Evolutionary conservation across 2,113 vertebrate genomes (phyloP), one percentile per base, ranked within the genome.

Genomic region (Erythrocercus mccallii): DNA sequence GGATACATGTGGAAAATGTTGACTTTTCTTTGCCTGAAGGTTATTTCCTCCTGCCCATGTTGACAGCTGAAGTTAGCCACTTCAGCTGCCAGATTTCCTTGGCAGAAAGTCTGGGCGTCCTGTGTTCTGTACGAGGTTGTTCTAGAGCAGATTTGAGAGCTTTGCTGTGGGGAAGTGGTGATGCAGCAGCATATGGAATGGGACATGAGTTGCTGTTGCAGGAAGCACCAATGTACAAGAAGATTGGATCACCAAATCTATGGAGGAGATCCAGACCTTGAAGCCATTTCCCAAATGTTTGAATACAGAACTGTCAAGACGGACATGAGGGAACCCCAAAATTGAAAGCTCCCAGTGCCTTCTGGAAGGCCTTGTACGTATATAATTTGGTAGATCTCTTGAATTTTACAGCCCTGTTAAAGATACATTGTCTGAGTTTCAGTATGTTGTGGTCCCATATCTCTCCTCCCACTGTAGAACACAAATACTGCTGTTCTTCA

Each of bases 1-100:
- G 53, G 61, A 95, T 92, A 35, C 27, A 58, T 68, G 37, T 62
- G 50, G 56, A 79, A 90, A 60, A 79, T 60, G 37, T 79, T 91
- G 86, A 68, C 40, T 91, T 93, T 79, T 82, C 92, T 90, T 93
- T 88, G 66, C 81, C 53, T 90, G 27, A 11, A 28, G 90, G 70
- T 96, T 91, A 64, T 90, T 95, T 84, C 31, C 12, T 90, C 20
- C 58, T 93, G 78, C 54, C 78, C 23, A 4, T 90, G 50, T 57
- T 88, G 77, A 60, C 70, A 79, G 65, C 65, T 95, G 81, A 94
- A 91, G 61, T 87, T 76, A 71, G 68, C 53, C 10, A 4, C 62
- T 90, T 88, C 61, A 60, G 0, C 28, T 82, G 87, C n/a, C 74
- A 85, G 37, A 64, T 85, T 76, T 91, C 71, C 53, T 61, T 89